phyloP scores from a whole-genome alignment of 2,797 vertebrate species.

The Tiaroga cobitis region DNA sequence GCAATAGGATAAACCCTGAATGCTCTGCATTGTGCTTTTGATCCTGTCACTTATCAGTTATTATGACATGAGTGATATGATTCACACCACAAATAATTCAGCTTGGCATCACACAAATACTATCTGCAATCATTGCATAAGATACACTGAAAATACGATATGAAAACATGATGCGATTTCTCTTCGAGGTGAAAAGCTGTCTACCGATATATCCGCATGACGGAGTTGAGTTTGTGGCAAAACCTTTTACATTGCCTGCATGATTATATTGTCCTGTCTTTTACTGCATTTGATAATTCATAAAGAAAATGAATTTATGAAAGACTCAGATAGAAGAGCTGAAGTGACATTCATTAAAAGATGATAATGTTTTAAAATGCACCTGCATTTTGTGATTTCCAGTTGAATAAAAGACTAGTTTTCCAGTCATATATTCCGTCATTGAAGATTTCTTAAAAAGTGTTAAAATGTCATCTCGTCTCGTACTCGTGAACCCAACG shows the following conservation, averaged over 20 bases:
- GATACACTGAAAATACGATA: not conserved
- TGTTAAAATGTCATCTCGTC: not conserved
- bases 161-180: not conserved
- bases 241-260: too few species aligned
- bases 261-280: not conserved
- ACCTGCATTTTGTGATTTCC: not conserved
- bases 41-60: conserved; percentile 8
- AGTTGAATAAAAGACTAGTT: not conserved
- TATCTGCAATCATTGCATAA: not conserved
- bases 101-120: not conserved
- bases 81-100: not conserved
- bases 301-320: too few species aligned
- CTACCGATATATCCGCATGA: not conserved
- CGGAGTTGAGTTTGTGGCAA: not conserved
- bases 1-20: conserved; percentile 36
- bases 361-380: not conserved
- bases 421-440: not conserved
- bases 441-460: not conserved
- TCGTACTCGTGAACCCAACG: too few species aligned
- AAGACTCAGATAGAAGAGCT: not conserved
- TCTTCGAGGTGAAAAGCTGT: not conserved
- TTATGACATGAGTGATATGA: not conserved
- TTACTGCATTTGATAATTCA: not conserved
- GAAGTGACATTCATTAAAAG: too few species aligned
- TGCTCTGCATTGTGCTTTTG: conserved; percentile 12